phyloP scores from a whole-genome alignment of 2,888 invertebrate genomes.

The Alviniconcha strummeri region DNA sequence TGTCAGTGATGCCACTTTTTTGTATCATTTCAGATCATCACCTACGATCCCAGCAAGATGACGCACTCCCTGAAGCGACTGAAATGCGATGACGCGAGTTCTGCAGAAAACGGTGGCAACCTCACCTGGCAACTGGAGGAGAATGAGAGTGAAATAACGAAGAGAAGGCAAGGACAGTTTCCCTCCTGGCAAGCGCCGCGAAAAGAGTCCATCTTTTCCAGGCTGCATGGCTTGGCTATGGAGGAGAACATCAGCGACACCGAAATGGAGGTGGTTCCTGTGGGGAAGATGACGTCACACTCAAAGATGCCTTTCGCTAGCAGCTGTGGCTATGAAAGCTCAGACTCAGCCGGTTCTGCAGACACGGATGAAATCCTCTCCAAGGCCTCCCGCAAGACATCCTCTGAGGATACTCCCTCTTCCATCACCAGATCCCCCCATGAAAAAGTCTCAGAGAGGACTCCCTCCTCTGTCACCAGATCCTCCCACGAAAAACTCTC shows the following conservation, averaged over 20 bases:
- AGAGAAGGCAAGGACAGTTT: constrained; percentile 36
- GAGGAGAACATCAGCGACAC: neutral
- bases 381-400: neutral
- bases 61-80: constrained; percentile 61
- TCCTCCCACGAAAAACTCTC: too few relatives aligned
- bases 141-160: constrained; percentile 39
- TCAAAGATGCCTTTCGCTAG: neutral
- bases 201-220: neutral
- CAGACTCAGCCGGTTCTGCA: constrained; percentile 47
- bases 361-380: constrained; percentile 51
- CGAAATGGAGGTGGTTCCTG: constrained; percentile 36
- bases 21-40: constrained; percentile 11
- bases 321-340: constrained; percentile 12
- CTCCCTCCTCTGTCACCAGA: too few relatives aligned
- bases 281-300: neutral
- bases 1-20: too few relatives aligned
- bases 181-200: neutral
- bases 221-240: neutral
- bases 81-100: constrained; percentile 42
- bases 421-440: too few relatives aligned
- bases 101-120: constrained; percentile 2
- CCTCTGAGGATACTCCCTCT: neutral
- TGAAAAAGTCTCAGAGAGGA: too few relatives aligned
- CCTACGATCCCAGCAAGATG: constrained; percentile 63
- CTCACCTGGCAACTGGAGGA: constrained; percentile 58